Conservation (phyloP, 1,140 invertebrate species). For the Aphelenchoides besseyi region DNA sequence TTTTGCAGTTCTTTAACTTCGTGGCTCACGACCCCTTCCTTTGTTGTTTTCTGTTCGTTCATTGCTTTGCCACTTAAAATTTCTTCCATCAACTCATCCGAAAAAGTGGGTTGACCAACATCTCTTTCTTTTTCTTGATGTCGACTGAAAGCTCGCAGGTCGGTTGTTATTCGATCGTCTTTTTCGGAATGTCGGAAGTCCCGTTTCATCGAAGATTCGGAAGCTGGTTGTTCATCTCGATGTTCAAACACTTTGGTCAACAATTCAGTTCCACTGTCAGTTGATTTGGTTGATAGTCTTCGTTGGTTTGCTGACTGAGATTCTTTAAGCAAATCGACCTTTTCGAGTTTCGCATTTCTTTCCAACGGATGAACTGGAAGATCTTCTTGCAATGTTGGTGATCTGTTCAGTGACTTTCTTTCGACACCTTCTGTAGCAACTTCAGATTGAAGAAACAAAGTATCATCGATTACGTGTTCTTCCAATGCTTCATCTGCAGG, state of each 20-base stretch:
- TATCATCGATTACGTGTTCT: too few species aligned
- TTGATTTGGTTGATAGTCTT: too few species aligned
- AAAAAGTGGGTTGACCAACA: slow-evolving; percentile 1
- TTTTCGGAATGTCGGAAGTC: slow-evolving; percentile 3
- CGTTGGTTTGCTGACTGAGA: too few species aligned
- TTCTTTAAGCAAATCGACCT: too few species aligned
- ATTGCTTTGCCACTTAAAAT: neutral
- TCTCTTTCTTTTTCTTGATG: neutral
- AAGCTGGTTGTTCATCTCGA: too few species aligned
- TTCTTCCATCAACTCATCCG: neutral
- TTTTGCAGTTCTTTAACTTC: too few species aligned
- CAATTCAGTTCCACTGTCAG: too few species aligned
- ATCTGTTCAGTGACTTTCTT: too few species aligned
- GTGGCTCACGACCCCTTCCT: neutral
- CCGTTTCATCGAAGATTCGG: neutral
- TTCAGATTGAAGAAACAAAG: too few species aligned
- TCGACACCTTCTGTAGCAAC: neutral
- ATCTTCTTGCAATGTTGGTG: neutral
- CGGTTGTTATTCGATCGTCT: slow-evolving; percentile 5
- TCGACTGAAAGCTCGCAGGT: neutral
- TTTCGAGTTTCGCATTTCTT: neutral
- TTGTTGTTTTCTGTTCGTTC: neutral
- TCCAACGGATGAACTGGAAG: neutral
- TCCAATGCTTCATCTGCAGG: too few species aligned
- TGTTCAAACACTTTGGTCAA: too few species aligned